Conservation (phyloP, 2,797 vertebrate genomes). For the Fratercula arctica region DNA sequence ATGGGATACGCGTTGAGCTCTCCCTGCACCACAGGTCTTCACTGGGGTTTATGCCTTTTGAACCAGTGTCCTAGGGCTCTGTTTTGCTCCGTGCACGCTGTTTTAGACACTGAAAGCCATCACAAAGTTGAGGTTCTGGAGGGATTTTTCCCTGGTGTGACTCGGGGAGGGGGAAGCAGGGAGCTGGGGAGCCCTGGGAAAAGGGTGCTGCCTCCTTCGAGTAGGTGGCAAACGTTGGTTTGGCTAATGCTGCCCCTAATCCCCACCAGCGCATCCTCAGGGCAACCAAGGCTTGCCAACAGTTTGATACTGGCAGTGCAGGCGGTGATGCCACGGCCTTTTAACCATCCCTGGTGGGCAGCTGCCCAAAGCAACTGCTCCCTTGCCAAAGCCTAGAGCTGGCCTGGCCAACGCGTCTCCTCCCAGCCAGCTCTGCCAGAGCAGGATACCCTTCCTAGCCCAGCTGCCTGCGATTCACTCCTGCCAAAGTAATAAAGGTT, state of each 20-base stretch:
- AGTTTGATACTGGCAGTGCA: neutral
- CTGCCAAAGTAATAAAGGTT: neutral
- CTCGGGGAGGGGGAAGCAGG: neutral
- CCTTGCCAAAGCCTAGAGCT: neutral
- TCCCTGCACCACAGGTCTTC: neutral
- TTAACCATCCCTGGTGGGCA: neutral
- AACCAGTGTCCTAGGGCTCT: neutral
- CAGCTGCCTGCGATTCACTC: neutral
- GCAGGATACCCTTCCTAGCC: neutral
- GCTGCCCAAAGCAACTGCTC: neutral
- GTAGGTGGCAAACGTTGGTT: neutral
- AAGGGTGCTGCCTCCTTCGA: neutral
- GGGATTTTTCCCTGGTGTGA: neutral
- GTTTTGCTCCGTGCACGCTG: neutral
- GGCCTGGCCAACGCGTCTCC: accelerated
- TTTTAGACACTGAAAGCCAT: neutral
- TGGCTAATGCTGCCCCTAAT: neutral
- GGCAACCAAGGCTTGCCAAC: neutral
- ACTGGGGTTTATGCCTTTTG: neutral
- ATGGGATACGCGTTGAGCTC: neutral
- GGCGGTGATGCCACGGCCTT: neutral
- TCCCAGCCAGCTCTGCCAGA: neutral
- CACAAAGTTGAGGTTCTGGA: neutral
- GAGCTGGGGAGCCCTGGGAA: neutral
- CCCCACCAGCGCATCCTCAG: neutral